Conservation (phyloP, 2,113 vertebrate genomes). For the Eulacestoma nigropectus region DNA sequence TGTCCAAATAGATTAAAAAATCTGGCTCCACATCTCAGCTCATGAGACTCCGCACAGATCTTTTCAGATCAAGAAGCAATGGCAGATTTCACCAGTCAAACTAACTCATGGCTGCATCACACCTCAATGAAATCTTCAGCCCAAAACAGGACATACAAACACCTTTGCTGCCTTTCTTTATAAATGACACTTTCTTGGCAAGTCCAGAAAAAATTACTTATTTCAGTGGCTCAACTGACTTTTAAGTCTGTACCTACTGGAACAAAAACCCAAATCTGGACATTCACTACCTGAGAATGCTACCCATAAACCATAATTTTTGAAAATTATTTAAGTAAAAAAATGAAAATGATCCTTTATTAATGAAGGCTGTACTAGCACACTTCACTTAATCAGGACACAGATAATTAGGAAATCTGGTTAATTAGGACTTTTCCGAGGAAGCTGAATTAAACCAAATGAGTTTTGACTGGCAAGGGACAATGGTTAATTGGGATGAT, state of each 20-base stretch:
- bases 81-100: not conserved
- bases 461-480: constrained; percentile 64
- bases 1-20: not conserved
- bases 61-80: not conserved
- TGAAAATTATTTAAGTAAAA: not conserved
- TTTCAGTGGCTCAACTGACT: not conserved
- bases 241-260: not conserved
- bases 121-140: not conserved
- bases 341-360: not conserved
- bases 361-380: constrained; percentile 6
- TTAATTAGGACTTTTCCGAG: constrained; percentile 53
- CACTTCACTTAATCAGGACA: constrained; percentile 50
- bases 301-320: not conserved
- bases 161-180: not conserved
- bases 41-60: fast-evolving
- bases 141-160: not conserved
- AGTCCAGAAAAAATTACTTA: not conserved
- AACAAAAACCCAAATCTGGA: not conserved
- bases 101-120: not conserved
- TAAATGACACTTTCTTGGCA: not conserved
- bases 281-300: not conserved
- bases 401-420: constrained; percentile 54
- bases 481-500: constrained; percentile 66
- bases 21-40: not conserved
- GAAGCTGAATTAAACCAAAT: constrained; percentile 63